Conservation (phyloP, 2,888 invertebrate genomes). For the Lampropteryx suffumata region DNA sequence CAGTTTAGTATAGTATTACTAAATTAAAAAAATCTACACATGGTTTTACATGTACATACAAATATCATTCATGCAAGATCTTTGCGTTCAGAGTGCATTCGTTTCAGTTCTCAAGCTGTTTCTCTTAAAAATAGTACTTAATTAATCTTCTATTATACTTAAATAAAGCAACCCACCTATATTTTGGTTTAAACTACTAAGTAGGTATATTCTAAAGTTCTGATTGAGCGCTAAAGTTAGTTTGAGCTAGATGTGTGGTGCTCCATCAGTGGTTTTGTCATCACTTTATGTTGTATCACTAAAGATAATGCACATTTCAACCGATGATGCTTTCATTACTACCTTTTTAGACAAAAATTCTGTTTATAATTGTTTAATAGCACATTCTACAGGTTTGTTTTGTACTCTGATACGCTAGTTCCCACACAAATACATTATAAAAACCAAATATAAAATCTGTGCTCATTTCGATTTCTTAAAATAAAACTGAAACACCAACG, state of each 20-base stretch:
- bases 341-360: background rate
- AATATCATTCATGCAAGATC: constrained; percentile 57
- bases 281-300: constrained; percentile 1
- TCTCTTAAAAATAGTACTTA: constrained; percentile 24
- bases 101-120: constrained; percentile 20
- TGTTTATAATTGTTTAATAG: constrained; percentile 14
- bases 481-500: constrained; percentile 25
- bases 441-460: constrained; percentile 49
- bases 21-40: constrained; percentile 81
- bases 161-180: constrained; percentile 29
- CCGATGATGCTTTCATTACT: background rate
- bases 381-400: constrained; percentile 7
- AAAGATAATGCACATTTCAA: background rate
- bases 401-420: constrained; percentile 55
- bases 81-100: constrained; percentile 60
- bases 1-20: constrained; percentile 88
- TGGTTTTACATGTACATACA: constrained; percentile 82
- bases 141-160: constrained; percentile 20
- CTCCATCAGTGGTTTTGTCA: constrained; percentile 18
- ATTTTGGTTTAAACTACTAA: constrained; percentile 23
- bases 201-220: constrained; percentile 26
- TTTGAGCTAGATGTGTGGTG: constrained; percentile 25
- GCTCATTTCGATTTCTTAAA: constrained; percentile 69
- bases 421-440: constrained; percentile 40
- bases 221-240: constrained; percentile 26